phyloP scores from a whole-genome alignment of 2,797 vertebrate species.

The Microcaecilia unicolor region DNA sequence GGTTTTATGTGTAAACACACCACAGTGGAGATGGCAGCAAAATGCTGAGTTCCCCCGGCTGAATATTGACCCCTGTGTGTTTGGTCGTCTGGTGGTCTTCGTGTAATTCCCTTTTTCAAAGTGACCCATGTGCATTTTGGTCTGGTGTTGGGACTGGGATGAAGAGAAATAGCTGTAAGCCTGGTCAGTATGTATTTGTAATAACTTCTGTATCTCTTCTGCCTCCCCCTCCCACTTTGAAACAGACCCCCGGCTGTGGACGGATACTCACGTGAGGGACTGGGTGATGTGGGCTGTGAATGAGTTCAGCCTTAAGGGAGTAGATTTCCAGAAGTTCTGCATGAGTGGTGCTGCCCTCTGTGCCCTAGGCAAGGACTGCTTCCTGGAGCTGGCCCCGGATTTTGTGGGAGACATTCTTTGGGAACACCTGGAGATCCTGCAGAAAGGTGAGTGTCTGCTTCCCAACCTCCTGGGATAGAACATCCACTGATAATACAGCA shows the following conservation, averaged over 20 bases:
- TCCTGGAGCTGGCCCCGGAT: constrained; percentile 91
- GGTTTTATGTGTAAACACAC: too few relatives aligned
- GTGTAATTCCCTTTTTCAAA: too few relatives aligned
- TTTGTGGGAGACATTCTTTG: constrained; percentile 97
- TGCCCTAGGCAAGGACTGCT: constrained; percentile 90
- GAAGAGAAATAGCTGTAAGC: too few relatives aligned
- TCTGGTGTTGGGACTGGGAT: too few relatives aligned
- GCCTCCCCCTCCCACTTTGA: neutral
- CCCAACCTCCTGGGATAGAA: too few relatives aligned
- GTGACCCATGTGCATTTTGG: too few relatives aligned
- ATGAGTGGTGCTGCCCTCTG: constrained; percentile 89
- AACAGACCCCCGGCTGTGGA: constrained; percentile 95
- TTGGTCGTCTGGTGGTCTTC: too few relatives aligned
- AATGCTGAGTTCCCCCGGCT: too few relatives aligned
- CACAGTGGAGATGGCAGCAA: too few relatives aligned
- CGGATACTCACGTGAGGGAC: constrained; percentile 82
- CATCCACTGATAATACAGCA: too few relatives aligned
- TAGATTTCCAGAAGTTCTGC: constrained; percentile 92
- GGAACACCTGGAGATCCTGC: constrained; percentile 94
- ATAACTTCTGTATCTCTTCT: neutral
- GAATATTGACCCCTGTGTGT: too few relatives aligned
- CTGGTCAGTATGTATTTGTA: too few relatives aligned
- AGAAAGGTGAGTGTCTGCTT: constrained; percentile 73
- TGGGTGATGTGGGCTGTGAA: constrained; percentile 97
- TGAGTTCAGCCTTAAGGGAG: constrained; percentile 93